Evolutionary conservation across 2,888 invertebrate genomes (phyloP).

Genomic region (Scrobipalpa costella): DNA sequence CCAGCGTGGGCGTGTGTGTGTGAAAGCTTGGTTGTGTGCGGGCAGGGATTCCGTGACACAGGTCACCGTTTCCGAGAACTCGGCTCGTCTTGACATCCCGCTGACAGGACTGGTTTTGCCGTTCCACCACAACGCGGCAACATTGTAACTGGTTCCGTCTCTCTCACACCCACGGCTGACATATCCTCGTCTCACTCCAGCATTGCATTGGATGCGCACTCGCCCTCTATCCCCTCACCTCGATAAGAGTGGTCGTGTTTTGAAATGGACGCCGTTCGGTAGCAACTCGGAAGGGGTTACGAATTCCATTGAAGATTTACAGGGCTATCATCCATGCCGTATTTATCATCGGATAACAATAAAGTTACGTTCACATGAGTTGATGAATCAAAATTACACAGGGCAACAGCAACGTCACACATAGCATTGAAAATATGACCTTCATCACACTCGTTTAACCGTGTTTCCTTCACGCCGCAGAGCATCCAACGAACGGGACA

Average conservation of each 20-base stretch:
- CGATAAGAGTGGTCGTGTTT: slow-evolving; percentile 73
- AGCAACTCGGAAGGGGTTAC: slow-evolving; percentile 66
- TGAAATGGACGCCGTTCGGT: slow-evolving; percentile 74
- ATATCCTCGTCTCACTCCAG: slow-evolving; percentile 48
- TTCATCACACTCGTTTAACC: slow-evolving; percentile 44
- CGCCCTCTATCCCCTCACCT: slow-evolving; percentile 71
- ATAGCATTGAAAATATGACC: slow-evolving; percentile 30
- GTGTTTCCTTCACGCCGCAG: slow-evolving; percentile 50
- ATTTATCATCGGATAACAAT: neutral
- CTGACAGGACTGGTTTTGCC: slow-evolving; percentile 80
- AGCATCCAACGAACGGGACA: slow-evolving; percentile 49
- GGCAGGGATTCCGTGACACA: slow-evolving; percentile 80
- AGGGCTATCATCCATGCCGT: slow-evolving; percentile 24
- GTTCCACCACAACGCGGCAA: slow-evolving; percentile 67
- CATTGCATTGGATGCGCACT: slow-evolving; percentile 71
- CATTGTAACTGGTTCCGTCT: slow-evolving; percentile 63
- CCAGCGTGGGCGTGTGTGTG: slow-evolving; percentile 41
- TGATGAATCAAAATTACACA: slow-evolving; percentile 2
- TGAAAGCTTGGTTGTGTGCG: slow-evolving; percentile 55
- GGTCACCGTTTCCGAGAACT: slow-evolving; percentile 80
- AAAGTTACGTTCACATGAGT: neutral
- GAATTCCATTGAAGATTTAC: slow-evolving; percentile 65
- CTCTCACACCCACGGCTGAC: slow-evolving; percentile 42
- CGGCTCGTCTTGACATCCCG: slow-evolving; percentile 78
- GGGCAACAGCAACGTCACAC: slow-evolving; percentile 22